Base-by-base conservation (phyloP, 2,113 vertebrate genomes). In the Scortum barcoo region DNA sequence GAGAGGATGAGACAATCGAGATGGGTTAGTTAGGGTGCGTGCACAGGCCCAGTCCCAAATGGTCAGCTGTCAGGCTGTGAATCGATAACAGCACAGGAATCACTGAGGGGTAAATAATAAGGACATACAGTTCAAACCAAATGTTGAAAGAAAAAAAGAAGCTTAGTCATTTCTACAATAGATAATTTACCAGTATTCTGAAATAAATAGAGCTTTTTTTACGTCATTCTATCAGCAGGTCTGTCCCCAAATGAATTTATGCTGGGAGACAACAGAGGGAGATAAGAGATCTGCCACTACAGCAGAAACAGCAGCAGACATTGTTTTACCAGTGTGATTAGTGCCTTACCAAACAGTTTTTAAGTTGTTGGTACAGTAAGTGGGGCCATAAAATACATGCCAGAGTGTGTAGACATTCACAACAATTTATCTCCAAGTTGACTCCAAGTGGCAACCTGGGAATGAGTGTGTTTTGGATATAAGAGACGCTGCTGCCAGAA, bases 221-320 rank as follows among this genome's bases (percentile, higher is more conserved):
- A 12, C 22, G 12, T 77, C 58, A 70, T 46, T 62, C 36, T 68
- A 33, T 53, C 26, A 61, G 16, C 3, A 69, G 46, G 60, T 56
- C 56, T 71, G 78, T 46, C 22, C n/a, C 19, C 40, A 12, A 44
- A 16, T 67, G 61, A 86, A 26, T 74, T 28, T 70, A 38, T 22
- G n/a, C 10, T 65, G 26, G 56, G 78, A 57, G 40, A 62, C 73
- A 46, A 36, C 24, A 50, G 36, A 68, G 46, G 8, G 13, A 44
- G 67, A 81, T 50, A 17, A 70, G 28, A 66, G 44, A 66, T 67
- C 48, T 76, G 78, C 74, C 56, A 11, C 19, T 20, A 28, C n/a
- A 72, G 76, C 72, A 82, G 44, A 60, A 79, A 78, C 66, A 66
- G 72, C 30, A 67, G 61, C 54, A 57, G 30, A 44, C 2, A 38